These are phyloP conservation scores for Acholoe squamosa DNA, from an alignment of 2,888 invertebrate species.

Conservation along the genomic window DNA sequence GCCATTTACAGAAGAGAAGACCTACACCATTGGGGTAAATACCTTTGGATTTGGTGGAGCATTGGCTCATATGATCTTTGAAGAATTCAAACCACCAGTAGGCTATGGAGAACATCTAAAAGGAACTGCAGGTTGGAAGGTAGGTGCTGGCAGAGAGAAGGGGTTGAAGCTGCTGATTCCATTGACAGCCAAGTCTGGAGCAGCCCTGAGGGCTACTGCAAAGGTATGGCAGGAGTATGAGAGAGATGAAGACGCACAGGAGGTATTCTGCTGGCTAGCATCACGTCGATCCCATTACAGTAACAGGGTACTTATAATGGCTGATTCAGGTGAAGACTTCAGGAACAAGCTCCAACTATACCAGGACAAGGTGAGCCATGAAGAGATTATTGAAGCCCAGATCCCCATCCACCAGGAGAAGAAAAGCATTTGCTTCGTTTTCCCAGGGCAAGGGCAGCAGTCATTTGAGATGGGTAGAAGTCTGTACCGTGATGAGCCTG, in stretches of 20 bases:
- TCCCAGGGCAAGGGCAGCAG: conserved; percentile 69
- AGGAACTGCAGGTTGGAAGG: conserved; percentile 65
- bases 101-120: neutral
- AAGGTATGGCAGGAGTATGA: conserved; percentile 61
- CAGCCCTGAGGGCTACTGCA: conserved; percentile 61
- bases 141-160: conserved; percentile 54
- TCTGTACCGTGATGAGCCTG: conserved; percentile 66
- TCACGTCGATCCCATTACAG: conserved; percentile 64
- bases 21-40: conserved; percentile 65
- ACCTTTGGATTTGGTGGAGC: conserved; percentile 68
- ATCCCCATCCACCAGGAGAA: conserved; percentile 21
- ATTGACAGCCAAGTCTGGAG: conserved; percentile 66
- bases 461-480: conserved; percentile 67
- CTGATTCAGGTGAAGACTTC: conserved; percentile 64
- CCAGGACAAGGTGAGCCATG: conserved; percentile 54
- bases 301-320: conserved; percentile 62
- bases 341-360: conserved; percentile 50
- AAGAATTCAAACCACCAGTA: conserved; percentile 62
- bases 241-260: conserved; percentile 65
- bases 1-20: conserved; percentile 60
- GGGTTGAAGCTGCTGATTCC: conserved; percentile 61
- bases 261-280: conserved; percentile 63
- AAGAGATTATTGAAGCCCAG: conserved; percentile 61
- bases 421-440: conserved; percentile 66
- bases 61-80: conserved; percentile 66